Evolutionary conservation across 2,113 vertebrate genomes (phyloP).

Genomic region (Chunga burmeisteri): DNA sequence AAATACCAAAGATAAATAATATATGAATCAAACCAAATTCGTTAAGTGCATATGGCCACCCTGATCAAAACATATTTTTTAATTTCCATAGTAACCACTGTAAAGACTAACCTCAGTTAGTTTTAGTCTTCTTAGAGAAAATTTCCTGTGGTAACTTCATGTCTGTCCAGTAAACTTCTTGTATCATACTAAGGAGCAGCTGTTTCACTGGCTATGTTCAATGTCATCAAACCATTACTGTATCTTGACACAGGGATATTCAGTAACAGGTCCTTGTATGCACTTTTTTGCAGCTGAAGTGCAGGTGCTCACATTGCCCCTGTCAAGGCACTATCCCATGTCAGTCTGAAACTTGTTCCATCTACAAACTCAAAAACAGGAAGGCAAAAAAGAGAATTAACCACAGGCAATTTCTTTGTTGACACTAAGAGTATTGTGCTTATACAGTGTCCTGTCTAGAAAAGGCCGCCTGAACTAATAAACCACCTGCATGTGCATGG

Average conservation of each 20-base stretch:
- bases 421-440: not conserved
- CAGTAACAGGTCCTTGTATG: not conserved
- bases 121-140: not conserved
- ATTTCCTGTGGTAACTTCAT: not conserved
- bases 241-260: not conserved
- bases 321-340: not conserved
- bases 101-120: not conserved
- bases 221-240: not conserved
- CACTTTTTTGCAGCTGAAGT: not conserved
- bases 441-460: not conserved
- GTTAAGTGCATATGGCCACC: not conserved
- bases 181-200: not conserved
- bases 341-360: not conserved
- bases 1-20: not conserved
- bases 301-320: not conserved
- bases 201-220: not conserved
- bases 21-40: not conserved
- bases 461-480: not conserved
- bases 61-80: constrained; percentile 45
- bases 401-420: not conserved
- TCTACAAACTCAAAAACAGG: not conserved
- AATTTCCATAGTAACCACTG: constrained; percentile 47
- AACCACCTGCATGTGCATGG: not conserved
- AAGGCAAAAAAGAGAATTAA: not conserved
- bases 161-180: not conserved